These are phyloP conservation scores for Chaetura pelagica DNA, from an alignment of 2,113 vertebrate genomes.

Conservation along the genomic window DNA sequence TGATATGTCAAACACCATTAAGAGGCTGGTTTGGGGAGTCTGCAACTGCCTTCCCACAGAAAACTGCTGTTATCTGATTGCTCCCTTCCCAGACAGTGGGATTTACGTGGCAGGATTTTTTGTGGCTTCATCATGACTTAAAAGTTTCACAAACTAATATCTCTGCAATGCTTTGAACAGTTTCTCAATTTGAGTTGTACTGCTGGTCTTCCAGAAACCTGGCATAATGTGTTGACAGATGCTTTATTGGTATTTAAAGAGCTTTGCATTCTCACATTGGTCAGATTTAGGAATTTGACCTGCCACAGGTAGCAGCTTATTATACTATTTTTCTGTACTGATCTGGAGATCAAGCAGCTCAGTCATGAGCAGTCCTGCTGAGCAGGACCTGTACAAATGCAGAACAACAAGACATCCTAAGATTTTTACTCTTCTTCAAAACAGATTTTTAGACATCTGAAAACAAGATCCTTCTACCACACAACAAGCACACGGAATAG, in stretches of 20 bases:
- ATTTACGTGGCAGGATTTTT: background rate
- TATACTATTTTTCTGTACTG: background rate
- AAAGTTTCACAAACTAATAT: background rate
- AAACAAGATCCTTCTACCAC: background rate
- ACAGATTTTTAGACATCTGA: background rate
- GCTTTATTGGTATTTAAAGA: background rate
- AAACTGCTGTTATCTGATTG: background rate
- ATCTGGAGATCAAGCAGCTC: background rate
- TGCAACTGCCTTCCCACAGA: background rate
- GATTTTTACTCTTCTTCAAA: background rate
- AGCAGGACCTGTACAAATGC: background rate
- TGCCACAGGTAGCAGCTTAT: background rate
- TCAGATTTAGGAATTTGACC: background rate
- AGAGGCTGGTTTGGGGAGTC: background rate
- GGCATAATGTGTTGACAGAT: background rate
- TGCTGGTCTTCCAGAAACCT: background rate
- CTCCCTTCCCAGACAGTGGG: background rate
- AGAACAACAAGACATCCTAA: background rate
- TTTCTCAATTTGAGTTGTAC: background rate
- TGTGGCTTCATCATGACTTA: background rate
- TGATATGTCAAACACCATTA: fast-evolving
- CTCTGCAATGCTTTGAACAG: background rate
- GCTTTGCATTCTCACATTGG: background rate
- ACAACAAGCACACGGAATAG: background rate
- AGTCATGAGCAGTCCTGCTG: background rate